Evolutionary conservation across 2,888 invertebrate species (phyloP), one percentile per base, ranked within the genome.

Genomic region (Xiphydria camelus): DNA sequence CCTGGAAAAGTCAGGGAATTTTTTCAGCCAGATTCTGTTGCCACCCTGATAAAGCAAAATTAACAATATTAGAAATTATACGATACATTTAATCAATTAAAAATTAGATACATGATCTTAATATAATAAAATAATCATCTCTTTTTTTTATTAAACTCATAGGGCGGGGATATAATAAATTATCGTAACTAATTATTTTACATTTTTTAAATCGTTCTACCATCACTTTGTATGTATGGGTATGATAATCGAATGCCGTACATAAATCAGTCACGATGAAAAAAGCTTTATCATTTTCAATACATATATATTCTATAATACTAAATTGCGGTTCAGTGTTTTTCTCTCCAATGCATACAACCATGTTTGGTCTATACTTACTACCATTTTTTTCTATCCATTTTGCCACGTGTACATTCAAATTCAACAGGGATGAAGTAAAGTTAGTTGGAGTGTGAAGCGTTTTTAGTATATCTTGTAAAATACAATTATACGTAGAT

Each of bases 101-200:
- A n/a, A n/a, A 45, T 40, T 40, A 40, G 2, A 40, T 20, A 20
- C 34, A 32, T 34, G 39, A 33, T n/a, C n/a, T n/a, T n/a, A n/a
- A n/a, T n/a, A n/a, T n/a, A n/a, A n/a, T n/a, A n/a, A n/a, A n/a
- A n/a, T n/a, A n/a, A n/a, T n/a, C n/a, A n/a, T n/a, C n/a, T n/a
- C n/a, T n/a, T n/a, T n/a, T n/a, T n/a, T n/a, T n/a, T n/a, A n/a
- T n/a, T n/a, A n/a, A n/a, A n/a, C n/a, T n/a, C n/a, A n/a, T n/a
- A n/a, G 47, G 47, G 38, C 42, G 42, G 26, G 42, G 29, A 41
- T 14, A 47, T 32, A 42, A 42, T 38, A 42, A 47, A 31, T 35
- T 4, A 7, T 41, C n/a, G 17, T 42, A 18, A 34, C 26, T 20
- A n/a, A 36, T 25, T 20, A 46, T 29, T 10, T 15, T 29, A 35